Evolutionary conservation across 2,797 vertebrate species (phyloP), one percentile per base, ranked within the genome.

Genomic region (Uromys caudimaculatus): DNA sequence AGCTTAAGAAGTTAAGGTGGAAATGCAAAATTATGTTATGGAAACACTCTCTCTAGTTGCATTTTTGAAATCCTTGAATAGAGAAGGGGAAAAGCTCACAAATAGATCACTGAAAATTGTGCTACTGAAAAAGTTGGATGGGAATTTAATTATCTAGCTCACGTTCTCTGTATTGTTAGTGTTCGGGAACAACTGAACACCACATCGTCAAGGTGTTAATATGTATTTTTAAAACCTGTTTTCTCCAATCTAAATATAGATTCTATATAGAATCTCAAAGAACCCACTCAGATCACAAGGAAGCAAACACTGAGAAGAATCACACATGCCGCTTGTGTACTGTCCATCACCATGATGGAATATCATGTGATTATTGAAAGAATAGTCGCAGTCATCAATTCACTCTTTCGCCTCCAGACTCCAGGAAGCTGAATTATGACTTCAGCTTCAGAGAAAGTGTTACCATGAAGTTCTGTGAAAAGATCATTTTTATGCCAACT

Each of bases 131-230:
- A 95, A 60, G 27, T 78, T 50, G 2, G 41, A 89, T 76, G 29
- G 92, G 13, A 95, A 96, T 88, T 94, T 96, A 97, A 94, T 95
- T 97, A 95, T 67, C 71, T 96, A 82, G 24, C 47, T 89, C 89
- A 89, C 4, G 27, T 81, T 92, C 52, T 91, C 71, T 23, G 35
- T 88, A 90, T 95, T 54, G 81, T 94, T 94, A 71, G 2, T 95
- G 93, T 95, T 93, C 71, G 54, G 78, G 41, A 97, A 95, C 47
- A 93, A 92, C 8, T 62, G 52, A 92, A 83, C 47, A 97, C 9
- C 78, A 83, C 62, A 69, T 92, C n/a, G 82, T 89, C 82, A 91
- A 97, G 62, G 82, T 92, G 75, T 95, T 58, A 95, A 94, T 89
- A 79, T 89, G 92, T 93, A 87, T 82, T 91, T 96, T 96, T 83